Evolutionary conservation across 2,797 vertebrate genomes (phyloP).

Genomic region (Anisognathus igniventris): DNA sequence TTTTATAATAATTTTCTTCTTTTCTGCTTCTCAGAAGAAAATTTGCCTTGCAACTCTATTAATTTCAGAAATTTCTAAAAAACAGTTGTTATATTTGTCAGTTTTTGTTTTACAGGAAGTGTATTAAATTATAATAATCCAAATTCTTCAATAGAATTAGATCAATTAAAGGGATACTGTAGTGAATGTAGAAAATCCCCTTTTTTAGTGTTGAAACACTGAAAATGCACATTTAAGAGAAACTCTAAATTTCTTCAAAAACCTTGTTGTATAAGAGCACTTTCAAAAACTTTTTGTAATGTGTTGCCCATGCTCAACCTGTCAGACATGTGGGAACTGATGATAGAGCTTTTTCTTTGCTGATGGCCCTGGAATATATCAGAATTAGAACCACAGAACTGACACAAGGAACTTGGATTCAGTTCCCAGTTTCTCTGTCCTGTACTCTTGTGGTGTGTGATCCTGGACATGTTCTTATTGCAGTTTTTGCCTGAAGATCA

Average conservation of each 20-base stretch:
- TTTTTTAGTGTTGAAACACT: not conserved
- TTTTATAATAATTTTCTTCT: not conserved
- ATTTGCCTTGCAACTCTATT: not conserved
- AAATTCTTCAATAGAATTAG: not conserved
- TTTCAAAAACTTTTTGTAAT: not conserved
- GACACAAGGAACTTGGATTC: not conserved
- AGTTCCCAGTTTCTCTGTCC: not conserved
- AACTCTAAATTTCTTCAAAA: not conserved
- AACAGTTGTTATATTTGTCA: not conserved
- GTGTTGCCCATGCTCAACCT: not conserved
- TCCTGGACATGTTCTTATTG: not conserved
- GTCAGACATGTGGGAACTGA: not conserved
- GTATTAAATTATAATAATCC: not conserved
- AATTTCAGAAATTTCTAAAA: not conserved
- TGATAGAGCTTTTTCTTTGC: not conserved
- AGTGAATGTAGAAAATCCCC: not conserved
- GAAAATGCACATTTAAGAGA: not conserved
- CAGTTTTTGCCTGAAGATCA: not conserved
- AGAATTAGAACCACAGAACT: not conserved
- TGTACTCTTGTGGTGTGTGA: not conserved
- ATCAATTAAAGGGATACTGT: not conserved
- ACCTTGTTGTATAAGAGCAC: not conserved
- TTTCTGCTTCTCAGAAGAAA: not conserved
- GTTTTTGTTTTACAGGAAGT: not conserved
- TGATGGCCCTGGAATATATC: not conserved